phyloP scores from a whole-genome alignment of 1,140 invertebrate genomes.

The Drosophila carrolli region DNA sequence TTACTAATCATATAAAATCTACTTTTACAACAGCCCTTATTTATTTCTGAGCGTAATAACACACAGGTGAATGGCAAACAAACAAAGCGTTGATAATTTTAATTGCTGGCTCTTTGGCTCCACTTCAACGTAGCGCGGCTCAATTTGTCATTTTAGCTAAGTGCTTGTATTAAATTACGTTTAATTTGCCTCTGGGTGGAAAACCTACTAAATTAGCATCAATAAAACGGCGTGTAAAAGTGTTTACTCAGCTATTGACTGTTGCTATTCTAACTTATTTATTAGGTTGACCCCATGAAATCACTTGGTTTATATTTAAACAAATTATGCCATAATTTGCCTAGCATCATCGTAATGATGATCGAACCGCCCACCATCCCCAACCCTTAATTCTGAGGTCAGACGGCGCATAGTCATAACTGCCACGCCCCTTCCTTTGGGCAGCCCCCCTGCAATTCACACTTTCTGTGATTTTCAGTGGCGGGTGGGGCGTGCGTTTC shows the following conservation, averaged over 20 bases:
- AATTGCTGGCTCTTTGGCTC: constrained; percentile 28
- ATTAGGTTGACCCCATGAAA: constrained; percentile 58
- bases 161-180: constrained; percentile 76
- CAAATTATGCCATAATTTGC: constrained; percentile 69
- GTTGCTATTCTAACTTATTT: constrained; percentile 46
- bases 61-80: constrained; percentile 11
- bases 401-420: background rate
- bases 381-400: constrained; percentile 9
- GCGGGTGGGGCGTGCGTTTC: constrained; percentile 6
- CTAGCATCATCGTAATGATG: constrained; percentile 35
- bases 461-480: constrained; percentile 27
- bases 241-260: constrained; percentile 37
- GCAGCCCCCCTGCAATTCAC: constrained; percentile 48
- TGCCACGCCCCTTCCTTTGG: constrained; percentile 11
- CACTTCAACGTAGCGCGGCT: constrained; percentile 18
- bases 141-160: constrained; percentile 71
- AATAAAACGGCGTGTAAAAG: constrained; percentile 52
- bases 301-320: constrained; percentile 77
- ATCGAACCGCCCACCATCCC: background rate
- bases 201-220: constrained; percentile 42
- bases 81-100: constrained; percentile 44
- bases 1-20: constrained; percentile 7
- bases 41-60: constrained; percentile 21
- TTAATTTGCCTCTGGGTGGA: constrained; percentile 53
- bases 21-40: background rate